phyloP scores from a whole-genome alignment of 2,113 vertebrate genomes.

The Donacobius atricapilla region DNA sequence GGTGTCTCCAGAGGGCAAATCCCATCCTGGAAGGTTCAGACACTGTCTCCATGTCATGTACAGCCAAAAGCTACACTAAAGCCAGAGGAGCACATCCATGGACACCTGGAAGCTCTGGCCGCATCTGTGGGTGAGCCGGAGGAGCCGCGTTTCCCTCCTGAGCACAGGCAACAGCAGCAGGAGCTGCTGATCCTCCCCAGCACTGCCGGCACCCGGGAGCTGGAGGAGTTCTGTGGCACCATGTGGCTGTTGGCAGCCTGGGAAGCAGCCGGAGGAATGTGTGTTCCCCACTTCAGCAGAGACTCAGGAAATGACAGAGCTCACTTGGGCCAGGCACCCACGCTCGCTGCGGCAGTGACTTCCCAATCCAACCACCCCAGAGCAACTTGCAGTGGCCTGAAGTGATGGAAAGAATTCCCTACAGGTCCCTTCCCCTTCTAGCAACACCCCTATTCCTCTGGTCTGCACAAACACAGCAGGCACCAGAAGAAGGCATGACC shows the following conservation, averaged over 20 bases:
- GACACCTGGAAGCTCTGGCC: neutral
- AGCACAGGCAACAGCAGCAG: fast-evolving
- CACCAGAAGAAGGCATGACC: neutral
- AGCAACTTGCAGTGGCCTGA: fast-evolving
- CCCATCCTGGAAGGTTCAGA: neutral
- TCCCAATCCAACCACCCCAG: neutral
- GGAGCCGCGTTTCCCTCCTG: fast-evolving
- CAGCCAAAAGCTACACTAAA: neutral
- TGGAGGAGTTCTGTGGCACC: neutral
- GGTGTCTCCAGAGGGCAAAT: neutral
- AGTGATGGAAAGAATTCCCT: neutral
- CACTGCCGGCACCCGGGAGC: neutral
- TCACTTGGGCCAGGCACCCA: neutral
- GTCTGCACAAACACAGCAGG: neutral
- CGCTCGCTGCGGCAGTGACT: fast-evolving
- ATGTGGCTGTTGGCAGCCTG: neutral
- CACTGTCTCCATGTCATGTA: neutral
- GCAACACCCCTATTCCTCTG: neutral
- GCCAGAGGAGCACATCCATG: neutral
- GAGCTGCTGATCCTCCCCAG: neutral
- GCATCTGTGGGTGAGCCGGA: fast-evolving
- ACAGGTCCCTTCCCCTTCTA: neutral
- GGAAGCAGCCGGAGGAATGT: fast-evolving
- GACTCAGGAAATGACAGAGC: neutral
- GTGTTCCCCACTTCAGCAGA: neutral